Evolutionary conservation across 2,113 vertebrate species (phyloP).

Genomic region (Python bivittatus): DNA sequence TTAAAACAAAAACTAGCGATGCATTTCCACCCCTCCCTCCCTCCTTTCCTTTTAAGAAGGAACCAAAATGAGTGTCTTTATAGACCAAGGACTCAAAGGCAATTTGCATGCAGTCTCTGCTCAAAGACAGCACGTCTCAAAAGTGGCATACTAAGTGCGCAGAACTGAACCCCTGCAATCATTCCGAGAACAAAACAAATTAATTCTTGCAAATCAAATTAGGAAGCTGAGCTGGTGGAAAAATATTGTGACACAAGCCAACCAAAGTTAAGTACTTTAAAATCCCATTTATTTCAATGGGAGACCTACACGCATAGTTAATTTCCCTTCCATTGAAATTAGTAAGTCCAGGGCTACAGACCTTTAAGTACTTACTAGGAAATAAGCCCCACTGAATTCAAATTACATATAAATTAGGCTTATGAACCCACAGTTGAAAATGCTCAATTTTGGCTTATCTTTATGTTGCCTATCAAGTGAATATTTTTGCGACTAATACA

Average conservation of each 20-base stretch:
- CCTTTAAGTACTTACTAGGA: background rate
- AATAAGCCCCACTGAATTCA: background rate
- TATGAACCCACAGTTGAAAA: background rate
- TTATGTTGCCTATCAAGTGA: conserved; percentile 47
- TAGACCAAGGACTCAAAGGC: conserved; percentile 32
- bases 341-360: background rate
- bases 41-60: background rate
- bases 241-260: conserved; percentile 15
- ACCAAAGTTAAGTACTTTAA: conserved; percentile 18
- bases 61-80: conserved; percentile 15
- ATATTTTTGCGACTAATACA: conserved; percentile 36
- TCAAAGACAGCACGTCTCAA: conserved; percentile 40
- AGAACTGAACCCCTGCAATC: conserved; percentile 55
- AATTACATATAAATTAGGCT: background rate
- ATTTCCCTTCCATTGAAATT: background rate
- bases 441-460: background rate
- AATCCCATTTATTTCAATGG: background rate
- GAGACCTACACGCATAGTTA: background rate
- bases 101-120: conserved; percentile 56
- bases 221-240: conserved; percentile 52
- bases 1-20: background rate
- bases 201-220: conserved; percentile 45
- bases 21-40: background rate
- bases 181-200: conserved; percentile 47
- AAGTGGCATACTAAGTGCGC: conserved; percentile 20